Evolutionary conservation across 2,113 vertebrate species (phyloP).

Genomic region (Leptocoma aspasia): DNA sequence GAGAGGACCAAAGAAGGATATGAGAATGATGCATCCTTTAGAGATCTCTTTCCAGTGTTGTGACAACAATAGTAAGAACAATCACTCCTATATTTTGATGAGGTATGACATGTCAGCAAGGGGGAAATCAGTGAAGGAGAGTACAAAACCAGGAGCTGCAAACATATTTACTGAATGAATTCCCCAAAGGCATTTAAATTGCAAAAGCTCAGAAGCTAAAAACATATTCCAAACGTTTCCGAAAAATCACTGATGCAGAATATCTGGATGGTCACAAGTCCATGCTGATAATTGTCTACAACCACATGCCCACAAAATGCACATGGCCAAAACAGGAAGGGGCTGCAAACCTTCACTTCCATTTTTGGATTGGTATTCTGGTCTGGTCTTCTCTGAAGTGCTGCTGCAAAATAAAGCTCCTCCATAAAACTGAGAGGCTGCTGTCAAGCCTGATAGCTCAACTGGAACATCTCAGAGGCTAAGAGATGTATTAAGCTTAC

Average conservation of each 20-base stretch:
- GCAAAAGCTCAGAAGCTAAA: not conserved
- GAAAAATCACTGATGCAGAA: not conserved
- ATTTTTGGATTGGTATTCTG: constrained; percentile 23
- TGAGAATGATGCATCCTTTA: not conserved
- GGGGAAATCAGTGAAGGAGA: not conserved
- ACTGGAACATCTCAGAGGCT: not conserved
- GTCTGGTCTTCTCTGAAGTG: not conserved
- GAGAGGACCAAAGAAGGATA: not conserved
- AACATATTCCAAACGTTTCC: not conserved
- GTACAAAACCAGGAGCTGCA: not conserved
- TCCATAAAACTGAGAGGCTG: constrained; percentile 17
- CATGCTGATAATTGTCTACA: not conserved
- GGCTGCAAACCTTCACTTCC: not conserved
- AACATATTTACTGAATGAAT: not conserved
- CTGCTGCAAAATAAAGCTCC: not conserved
- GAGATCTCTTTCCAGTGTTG: not conserved
- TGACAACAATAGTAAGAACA: not conserved
- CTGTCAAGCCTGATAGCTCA: not conserved
- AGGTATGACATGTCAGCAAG: not conserved
- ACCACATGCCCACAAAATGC: not conserved
- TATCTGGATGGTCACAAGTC: not conserved
- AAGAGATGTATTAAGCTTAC: not conserved
- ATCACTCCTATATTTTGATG: not conserved
- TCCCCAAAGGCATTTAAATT: not conserved
- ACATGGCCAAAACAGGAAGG: not conserved